phyloP scores from a whole-genome alignment of 1,140 invertebrate species.

The Pteromalus puparum region DNA sequence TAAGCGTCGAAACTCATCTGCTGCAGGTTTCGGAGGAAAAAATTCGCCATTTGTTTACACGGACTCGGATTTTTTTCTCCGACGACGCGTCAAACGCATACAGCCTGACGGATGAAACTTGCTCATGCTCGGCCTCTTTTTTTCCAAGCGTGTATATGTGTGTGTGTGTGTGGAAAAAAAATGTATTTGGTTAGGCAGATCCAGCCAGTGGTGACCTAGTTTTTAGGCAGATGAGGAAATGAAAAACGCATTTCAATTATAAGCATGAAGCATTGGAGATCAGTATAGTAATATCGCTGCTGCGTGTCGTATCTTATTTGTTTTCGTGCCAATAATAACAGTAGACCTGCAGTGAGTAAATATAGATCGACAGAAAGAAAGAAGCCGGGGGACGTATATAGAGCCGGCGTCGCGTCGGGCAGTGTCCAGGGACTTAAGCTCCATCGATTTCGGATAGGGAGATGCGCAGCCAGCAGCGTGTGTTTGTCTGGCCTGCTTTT shows the following conservation, averaged over 20 bases:
- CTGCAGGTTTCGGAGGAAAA: neutral
- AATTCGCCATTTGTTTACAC: too few relatives aligned
- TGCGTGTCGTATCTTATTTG: too few relatives aligned
- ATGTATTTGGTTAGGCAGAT: neutral
- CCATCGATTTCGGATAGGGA: slow-evolving; percentile 70
- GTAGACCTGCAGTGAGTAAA: too few relatives aligned
- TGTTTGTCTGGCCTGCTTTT: slow-evolving; percentile 53
- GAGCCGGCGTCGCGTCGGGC: too few relatives aligned
- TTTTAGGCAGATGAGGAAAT: neutral
- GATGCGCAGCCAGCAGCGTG: slow-evolving; percentile 49
- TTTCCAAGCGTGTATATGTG: neutral
- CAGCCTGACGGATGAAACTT: neutral
- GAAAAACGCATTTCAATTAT: neutral
- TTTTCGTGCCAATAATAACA: too few relatives aligned
- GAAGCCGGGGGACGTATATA: neutral
- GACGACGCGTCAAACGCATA: neutral
- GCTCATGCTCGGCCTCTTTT: neutral
- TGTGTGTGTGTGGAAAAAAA: neutral
- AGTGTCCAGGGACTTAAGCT: slow-evolving; percentile 66
- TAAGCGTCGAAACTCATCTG: neutral
- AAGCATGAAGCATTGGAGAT: too few relatives aligned
- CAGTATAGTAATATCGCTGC: neutral
- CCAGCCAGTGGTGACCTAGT: neutral
- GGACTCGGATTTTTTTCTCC: too few relatives aligned
- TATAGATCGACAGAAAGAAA: neutral